Evolutionary conservation across 30 jellyfish, hydroid and myxozoan species (phyloP).

Genomic region (Nemopilema nomurai): DNA sequence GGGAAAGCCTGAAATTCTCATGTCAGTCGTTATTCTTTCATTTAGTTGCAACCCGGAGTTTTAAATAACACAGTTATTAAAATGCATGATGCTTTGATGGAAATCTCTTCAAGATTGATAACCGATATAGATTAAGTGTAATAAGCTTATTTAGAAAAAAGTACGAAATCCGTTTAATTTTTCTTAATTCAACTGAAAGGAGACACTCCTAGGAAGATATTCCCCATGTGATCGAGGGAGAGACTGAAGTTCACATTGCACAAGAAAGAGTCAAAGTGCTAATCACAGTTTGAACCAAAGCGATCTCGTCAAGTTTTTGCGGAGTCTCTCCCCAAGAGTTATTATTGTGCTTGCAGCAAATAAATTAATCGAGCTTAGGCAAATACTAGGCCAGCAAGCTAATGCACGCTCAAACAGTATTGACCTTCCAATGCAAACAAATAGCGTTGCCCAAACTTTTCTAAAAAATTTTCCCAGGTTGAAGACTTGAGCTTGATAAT

Average conservation of each 20-base stretch:
- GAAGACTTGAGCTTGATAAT: not conserved
- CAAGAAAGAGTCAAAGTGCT: not conserved
- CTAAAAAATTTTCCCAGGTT: not conserved
- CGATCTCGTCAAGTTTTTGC: not conserved
- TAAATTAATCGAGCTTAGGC: not conserved
- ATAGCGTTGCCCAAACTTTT: not conserved
- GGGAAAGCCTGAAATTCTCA: too few relatives aligned
- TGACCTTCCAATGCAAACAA: not conserved
- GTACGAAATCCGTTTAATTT: conserved; percentile 14
- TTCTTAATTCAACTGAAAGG: conserved; percentile 16
- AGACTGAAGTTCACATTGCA: conserved; percentile 19
- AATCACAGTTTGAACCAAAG: conserved; percentile 1
- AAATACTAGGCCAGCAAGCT: not conserved
- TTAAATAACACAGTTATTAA: too few relatives aligned
- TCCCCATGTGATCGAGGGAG: conserved; percentile 1
- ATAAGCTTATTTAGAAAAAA: not conserved
- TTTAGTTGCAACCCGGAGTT: too few relatives aligned
- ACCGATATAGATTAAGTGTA: not conserved
- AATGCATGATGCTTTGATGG: too few relatives aligned
- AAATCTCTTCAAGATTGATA: not conserved
- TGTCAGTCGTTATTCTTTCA: too few relatives aligned
- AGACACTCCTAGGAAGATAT: conserved; percentile 10
- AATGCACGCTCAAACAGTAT: not conserved
- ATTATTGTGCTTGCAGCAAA: not conserved
- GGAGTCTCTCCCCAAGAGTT: not conserved